Evolutionary conservation across 2,888 invertebrate genomes (phyloP), one percentile per base, ranked within the genome.

Genomic region (Sesamia inferens): DNA sequence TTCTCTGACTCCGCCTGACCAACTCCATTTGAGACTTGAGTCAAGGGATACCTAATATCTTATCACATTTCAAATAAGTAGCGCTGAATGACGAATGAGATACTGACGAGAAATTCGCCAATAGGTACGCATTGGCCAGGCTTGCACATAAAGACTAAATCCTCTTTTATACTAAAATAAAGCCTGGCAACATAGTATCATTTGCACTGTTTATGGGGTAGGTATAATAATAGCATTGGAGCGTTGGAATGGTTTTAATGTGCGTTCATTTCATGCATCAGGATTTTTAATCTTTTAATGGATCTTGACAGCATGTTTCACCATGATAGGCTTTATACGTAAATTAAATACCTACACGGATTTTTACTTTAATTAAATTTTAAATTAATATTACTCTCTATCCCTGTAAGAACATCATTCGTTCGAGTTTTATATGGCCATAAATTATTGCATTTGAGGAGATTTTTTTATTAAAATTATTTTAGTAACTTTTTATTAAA

Each of bases 281-380:
- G 57, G 61, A 11, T 74, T 74, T 81, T 81, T 81, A 81, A 81
- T 78, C 72, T 77, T 66, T 66, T 69, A 81, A 72, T 58, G 59
- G 63, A 69, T 55, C 58, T 67, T 69, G 68, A 68, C 78, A 72
- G 24, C 73, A 81, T 80, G 73, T 81, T 81, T 78, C 63, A 71
- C 64, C 69, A 63, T 59, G 55, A 63, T 63, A 57, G 63, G 47
- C 67, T 74, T 47, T 68, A 64, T 64, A 51, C 13, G 48, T 48
- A 64, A 74, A 79, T 79, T 64, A 74, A 77, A 77, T 74, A 64
- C 47, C 54, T 74, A 68, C 74, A 57, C 67, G 57, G 63, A 58
- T 74, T 77, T 78, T 79, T 68, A 74, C 63, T 78, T 68, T 68
- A 78, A 79, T 78, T 79, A 78, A 79, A 79, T 78, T 79, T 79